phyloP scores from a whole-genome alignment of 1,140 invertebrate species.

The Drosophila fuyamai region DNA sequence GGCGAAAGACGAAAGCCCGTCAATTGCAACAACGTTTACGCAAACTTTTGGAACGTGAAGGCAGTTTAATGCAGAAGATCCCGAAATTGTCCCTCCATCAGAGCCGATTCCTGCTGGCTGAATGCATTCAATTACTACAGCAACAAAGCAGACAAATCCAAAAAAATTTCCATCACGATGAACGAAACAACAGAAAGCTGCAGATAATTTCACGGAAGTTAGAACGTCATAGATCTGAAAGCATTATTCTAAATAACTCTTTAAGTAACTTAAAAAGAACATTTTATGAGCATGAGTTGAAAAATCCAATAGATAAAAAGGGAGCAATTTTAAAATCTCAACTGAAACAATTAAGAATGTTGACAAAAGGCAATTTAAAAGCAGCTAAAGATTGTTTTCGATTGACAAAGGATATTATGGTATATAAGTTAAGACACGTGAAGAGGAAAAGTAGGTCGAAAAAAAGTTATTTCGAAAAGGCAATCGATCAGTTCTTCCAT shows the following conservation, averaged over 20 bases:
- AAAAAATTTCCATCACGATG: not conserved
- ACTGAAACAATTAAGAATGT: not conserved
- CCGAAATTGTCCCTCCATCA: not conserved
- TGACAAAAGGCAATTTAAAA: not conserved
- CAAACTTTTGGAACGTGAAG: not conserved
- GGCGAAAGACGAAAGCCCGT: not conserved
- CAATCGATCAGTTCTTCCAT: not conserved
- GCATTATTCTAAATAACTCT: not conserved
- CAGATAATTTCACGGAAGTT: not conserved
- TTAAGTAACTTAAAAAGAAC: not conserved
- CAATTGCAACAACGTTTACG: not conserved
- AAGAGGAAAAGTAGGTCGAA: not conserved
- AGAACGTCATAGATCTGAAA: not conserved
- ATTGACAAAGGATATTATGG: not conserved
- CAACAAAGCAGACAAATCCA: not conserved
- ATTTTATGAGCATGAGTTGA: not conserved
- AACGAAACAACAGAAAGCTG: not conserved
- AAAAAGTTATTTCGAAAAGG: not conserved
- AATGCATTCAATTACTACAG: slow-evolving; percentile 2
- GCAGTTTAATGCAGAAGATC: not conserved
- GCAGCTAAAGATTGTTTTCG: not conserved
- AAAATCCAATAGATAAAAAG: not conserved
- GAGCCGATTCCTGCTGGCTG: not conserved
- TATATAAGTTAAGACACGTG: too few relatives aligned
- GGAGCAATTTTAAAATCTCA: not conserved